Conservation (phyloP, 2,797 vertebrate genomes). For the Margarornis squamiger region DNA sequence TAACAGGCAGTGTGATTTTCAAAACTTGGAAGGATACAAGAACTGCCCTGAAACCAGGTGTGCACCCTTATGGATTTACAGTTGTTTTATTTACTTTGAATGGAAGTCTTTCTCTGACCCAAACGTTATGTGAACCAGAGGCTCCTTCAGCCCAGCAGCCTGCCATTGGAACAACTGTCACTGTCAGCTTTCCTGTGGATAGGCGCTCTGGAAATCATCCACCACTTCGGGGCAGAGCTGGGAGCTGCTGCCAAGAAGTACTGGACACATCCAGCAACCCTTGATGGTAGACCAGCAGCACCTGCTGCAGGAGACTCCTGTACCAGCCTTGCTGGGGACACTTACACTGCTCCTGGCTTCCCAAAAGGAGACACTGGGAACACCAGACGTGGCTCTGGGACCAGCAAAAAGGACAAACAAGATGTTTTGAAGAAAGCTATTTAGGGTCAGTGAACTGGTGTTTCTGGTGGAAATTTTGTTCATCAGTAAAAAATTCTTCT, state of each 20-base stretch:
- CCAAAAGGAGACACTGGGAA: not conserved
- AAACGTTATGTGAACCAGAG: not conserved
- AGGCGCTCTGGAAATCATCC: not conserved
- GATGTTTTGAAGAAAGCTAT: not conserved
- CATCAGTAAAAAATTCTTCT: not conserved
- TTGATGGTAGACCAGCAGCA: rapidly evolving
- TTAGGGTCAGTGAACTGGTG: not conserved
- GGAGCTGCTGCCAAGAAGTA: not conserved
- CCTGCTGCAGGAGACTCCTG: not conserved
- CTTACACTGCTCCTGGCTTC: not conserved
- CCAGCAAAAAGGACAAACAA: not conserved
- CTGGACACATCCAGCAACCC: rapidly evolving
- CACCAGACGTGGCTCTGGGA: rapidly evolving
- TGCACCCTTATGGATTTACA: not conserved
- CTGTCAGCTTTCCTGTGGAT: rapidly evolving
- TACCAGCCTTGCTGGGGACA: rapidly evolving
- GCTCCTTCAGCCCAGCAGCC: not conserved
- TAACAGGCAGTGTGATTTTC: not conserved
- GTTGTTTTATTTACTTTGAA: not conserved
- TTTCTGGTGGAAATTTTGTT: not conserved
- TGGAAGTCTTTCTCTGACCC: not conserved
- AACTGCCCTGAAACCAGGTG: not conserved
- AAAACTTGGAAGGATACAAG: not conserved
- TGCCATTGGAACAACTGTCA: not conserved
- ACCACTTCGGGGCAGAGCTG: not conserved